Evolutionary conservation across 1,140 invertebrate genomes (phyloP).

Genomic region (Galendromus occidentalis): DNA sequence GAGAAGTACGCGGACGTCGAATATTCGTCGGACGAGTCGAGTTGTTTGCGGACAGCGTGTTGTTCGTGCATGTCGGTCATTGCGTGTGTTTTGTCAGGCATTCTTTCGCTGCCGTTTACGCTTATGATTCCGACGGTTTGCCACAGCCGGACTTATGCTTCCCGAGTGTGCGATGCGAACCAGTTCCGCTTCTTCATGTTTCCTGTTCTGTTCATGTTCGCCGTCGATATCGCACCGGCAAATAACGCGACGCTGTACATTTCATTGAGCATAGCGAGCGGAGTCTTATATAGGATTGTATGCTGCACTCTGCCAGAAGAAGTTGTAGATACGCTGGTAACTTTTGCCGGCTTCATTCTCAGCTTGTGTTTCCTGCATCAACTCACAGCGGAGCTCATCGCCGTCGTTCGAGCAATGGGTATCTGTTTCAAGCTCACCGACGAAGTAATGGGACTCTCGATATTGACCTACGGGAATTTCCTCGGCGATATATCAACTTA

Average conservation of each 20-base stretch:
- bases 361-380: background rate
- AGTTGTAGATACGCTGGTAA: background rate
- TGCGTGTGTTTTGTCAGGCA: too few relatives aligned
- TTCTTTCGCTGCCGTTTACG: too few relatives aligned
- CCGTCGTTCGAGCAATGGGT: background rate
- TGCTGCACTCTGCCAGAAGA: background rate
- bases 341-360: constrained; percentile 6
- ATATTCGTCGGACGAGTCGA: too few relatives aligned
- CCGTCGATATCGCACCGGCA: background rate
- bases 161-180: background rate
- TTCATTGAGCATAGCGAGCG: background rate
- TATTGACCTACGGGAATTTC: constrained; percentile 5
- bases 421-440: background rate
- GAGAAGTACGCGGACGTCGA: too few relatives aligned
- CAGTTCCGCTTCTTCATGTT: background rate
- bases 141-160: too few relatives aligned
- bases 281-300: background rate
- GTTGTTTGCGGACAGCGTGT: too few relatives aligned
- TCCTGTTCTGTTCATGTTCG: background rate
- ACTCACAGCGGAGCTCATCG: background rate
- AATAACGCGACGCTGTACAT: background rate
- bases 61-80: too few relatives aligned
- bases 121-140: too few relatives aligned
- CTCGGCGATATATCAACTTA: constrained; percentile 2
- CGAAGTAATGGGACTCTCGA: constrained; percentile 7